phyloP scores from a whole-genome alignment of 2,888 invertebrate genomes.

The Napeogenes inachia region DNA sequence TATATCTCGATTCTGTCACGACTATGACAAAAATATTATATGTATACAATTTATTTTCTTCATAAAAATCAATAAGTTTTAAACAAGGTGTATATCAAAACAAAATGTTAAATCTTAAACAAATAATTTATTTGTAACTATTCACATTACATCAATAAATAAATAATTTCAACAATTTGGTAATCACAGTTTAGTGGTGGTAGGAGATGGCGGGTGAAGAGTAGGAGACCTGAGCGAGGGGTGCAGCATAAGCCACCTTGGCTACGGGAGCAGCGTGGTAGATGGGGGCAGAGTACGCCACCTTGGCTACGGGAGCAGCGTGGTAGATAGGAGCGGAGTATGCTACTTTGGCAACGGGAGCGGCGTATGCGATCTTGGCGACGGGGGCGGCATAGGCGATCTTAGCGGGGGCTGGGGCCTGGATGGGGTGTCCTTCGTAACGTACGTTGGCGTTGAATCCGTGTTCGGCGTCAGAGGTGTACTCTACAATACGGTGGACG shows the following conservation, averaged over 20 bases:
- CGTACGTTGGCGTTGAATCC: too few species aligned
- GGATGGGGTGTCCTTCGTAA: too few species aligned
- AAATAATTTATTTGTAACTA: constrained; percentile 42
- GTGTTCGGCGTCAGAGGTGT: too few species aligned
- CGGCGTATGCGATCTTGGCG: constrained; percentile 56
- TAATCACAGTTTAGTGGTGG: constrained; percentile 47
- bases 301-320: constrained; percentile 36
- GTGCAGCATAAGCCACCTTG: constrained; percentile 39
- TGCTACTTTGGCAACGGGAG: constrained; percentile 55
- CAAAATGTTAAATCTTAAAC: not conserved
- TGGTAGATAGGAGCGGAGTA: constrained; percentile 45
- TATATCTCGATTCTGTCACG: too few species aligned
- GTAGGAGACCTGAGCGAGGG: constrained; percentile 50
- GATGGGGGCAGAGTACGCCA: constrained; percentile 44
- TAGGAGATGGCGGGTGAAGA: constrained; percentile 59
- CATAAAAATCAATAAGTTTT: too few species aligned
- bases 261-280: constrained; percentile 33
- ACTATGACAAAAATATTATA: too few species aligned
- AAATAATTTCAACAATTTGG: constrained; percentile 20
- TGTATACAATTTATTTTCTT: too few species aligned
- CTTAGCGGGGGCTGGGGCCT: constrained; percentile 35
- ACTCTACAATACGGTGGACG: too few species aligned
- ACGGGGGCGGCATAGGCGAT: constrained; percentile 55
- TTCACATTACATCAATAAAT: constrained; percentile 34
- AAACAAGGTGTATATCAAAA: too few species aligned